Base-by-base conservation (phyloP, 2,888 invertebrate species). In the Itoplectis maculator region DNA sequence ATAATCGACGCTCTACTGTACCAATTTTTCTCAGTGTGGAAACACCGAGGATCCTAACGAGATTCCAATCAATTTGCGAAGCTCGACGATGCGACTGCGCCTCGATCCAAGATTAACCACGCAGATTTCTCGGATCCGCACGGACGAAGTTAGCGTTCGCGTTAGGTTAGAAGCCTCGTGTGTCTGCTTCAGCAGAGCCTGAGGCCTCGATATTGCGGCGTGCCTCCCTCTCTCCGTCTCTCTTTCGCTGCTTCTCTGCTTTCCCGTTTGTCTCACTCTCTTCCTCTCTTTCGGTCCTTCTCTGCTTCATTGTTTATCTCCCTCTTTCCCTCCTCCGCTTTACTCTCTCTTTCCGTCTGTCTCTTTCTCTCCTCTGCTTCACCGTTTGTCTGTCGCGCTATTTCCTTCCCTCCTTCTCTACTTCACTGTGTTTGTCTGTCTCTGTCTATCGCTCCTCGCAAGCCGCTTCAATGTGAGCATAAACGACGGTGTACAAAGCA, bases 401-500 rank as follows among this genome's bases (percentile, higher is more conserved):
- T n/a, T n/a, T n/a, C n/a, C n/a, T n/a, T n/a, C n/a, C n/a, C n/a
- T n/a, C n/a, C n/a, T n/a, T n/a, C n/a, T n/a, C n/a, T n/a, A n/a
- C n/a, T n/a, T n/a, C n/a, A n/a, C n/a, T n/a, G n/a, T n/a, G n/a
- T n/a, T n/a, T 65, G 54, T 11, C 56, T 70, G 42, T 29, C 42
- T 18, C 15, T 42, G 11, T 49, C 59, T 59, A 11, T 42, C 47
- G 51, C 68, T 18, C 35, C 15, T 61, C 13, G 35, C 61, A 37
- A 29, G 23, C 40, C n/a, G 29, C 70, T 42, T 29, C 42, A 13
- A n/a, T n/a, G 59, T 54, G 15, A 40, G 59, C 29, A 66, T 74
- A 65, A 29, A 66, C 65, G 51, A 59, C 56, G 69, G 59, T 75
- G 54, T 65, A 66, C 59, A 82, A 74, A 69, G 82, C 49, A 74